phyloP scores from a whole-genome alignment of 64 coral and sea anemone genomes.

The Pocillopora damicornis region DNA sequence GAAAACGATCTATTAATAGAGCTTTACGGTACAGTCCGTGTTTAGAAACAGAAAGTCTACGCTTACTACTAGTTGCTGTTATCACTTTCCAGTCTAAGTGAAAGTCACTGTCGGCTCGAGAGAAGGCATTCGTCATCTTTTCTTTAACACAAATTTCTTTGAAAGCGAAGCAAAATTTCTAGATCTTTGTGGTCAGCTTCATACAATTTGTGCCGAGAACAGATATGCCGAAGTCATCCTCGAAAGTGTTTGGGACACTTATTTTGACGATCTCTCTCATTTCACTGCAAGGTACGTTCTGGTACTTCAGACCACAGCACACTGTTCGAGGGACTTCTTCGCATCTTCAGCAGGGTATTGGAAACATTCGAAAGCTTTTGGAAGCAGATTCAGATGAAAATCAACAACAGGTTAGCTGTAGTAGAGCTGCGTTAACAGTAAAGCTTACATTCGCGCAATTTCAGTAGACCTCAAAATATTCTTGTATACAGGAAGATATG shows the following conservation, averaged over 20 bases:
- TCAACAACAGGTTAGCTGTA: not conserved
- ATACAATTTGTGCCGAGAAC: not conserved
- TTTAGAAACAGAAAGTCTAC: too few species aligned
- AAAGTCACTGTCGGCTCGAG: not conserved
- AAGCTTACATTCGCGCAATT: not conserved
- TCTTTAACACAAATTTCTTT: not conserved
- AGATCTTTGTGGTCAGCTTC: not conserved
- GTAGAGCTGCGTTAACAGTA: not conserved
- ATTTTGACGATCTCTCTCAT: not conserved
- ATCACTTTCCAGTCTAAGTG: too few species aligned
- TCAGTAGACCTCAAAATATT: not conserved
- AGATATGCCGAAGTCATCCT: not conserved
- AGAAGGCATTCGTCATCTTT: not conserved
- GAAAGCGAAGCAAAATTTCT: not conserved
- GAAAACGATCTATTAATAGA: too few species aligned
- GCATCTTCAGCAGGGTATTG: not conserved
- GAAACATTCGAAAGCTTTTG: conserved; percentile 25
- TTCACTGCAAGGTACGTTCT: not conserved
- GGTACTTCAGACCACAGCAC: too few species aligned
- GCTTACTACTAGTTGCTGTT: too few species aligned
- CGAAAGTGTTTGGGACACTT: not conserved
- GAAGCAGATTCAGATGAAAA: not conserved
- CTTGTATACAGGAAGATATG: too few species aligned
- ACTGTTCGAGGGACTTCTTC: not conserved
- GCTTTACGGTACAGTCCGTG: too few species aligned